These are phyloP conservation scores for Danionella cerebrum DNA, from an alignment of 2,113 vertebrate genomes.

Conservation along the genomic window DNA sequence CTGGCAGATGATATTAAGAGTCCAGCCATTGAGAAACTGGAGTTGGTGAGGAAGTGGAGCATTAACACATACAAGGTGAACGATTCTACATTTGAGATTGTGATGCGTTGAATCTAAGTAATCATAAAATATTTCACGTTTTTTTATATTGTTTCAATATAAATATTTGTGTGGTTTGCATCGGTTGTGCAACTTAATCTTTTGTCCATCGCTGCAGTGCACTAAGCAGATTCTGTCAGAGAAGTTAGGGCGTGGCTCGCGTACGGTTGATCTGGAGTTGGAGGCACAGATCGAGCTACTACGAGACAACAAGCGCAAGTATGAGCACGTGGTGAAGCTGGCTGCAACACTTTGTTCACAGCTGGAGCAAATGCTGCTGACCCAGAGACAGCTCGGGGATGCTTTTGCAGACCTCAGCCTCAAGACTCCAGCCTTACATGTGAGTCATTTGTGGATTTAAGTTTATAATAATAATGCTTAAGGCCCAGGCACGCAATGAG, in stretches of 20 bases:
- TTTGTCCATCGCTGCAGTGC: conserved; percentile 65
- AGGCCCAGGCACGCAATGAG: too few relatives aligned
- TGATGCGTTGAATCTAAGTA: too few relatives aligned
- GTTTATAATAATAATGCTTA: too few relatives aligned
- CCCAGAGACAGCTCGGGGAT: conserved; percentile 91
- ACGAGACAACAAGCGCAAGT: conserved; percentile 93
- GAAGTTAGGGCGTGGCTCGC: conserved; percentile 93
- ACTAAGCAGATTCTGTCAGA: conserved; percentile 96
- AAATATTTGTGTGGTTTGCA: too few relatives aligned
- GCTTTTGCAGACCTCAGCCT: conserved; percentile 95
- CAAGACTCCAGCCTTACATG: conserved; percentile 92
- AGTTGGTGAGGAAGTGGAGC: conserved; percentile 95
- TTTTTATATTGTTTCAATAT: too few relatives aligned
- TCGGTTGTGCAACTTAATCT: background rate
- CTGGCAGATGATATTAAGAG: conserved; percentile 89
- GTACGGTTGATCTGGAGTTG: conserved; percentile 91
- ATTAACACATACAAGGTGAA: conserved; percentile 96
- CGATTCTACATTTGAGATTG: background rate
- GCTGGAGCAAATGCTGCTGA: conserved; percentile 90
- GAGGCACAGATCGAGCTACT: conserved; percentile 93
- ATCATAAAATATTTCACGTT: too few relatives aligned
- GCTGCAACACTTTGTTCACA: conserved; percentile 83
- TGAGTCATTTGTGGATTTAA: conserved; percentile 55
- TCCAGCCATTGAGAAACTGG: conserved; percentile 95
- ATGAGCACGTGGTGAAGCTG: conserved; percentile 85